phyloP scores from a whole-genome alignment of 1,140 invertebrate genomes.

The Chironomus striatipennis region DNA sequence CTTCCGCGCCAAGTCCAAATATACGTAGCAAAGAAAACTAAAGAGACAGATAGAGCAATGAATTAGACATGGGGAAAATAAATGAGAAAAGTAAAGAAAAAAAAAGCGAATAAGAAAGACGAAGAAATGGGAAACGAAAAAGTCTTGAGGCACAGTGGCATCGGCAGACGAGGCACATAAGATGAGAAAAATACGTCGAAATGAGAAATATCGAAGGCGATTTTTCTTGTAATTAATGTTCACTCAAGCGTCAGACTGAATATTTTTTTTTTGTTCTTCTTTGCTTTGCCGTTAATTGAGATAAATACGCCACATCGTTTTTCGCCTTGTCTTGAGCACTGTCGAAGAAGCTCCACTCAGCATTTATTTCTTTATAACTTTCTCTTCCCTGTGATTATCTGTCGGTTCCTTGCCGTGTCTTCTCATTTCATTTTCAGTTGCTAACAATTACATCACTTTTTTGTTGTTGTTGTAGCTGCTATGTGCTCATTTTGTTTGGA shows the following conservation, averaged over 20 bases:
- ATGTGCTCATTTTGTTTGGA: neutral
- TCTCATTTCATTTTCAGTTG: neutral
- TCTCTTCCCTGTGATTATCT: neutral
- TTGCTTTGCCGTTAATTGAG: neutral
- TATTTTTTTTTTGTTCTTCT: too few species aligned
- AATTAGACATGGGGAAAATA: too few species aligned
- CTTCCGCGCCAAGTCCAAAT: too few species aligned
- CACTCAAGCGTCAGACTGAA: slow-evolving; percentile 19
- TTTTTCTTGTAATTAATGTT: slow-evolving; percentile 23
- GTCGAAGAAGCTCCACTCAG: neutral
- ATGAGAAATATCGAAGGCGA: neutral
- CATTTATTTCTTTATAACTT: neutral
- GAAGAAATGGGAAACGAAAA: too few species aligned
- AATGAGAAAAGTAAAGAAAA: too few species aligned
- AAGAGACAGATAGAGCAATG: too few species aligned
- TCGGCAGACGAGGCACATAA: neutral
- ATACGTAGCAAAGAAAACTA: too few species aligned
- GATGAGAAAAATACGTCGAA: neutral
- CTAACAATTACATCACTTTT: neutral
- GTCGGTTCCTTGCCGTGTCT: neutral
- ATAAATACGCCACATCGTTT: slow-evolving; percentile 18
- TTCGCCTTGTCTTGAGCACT: neutral
- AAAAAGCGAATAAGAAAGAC: too few species aligned
- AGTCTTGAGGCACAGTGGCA: too few species aligned
- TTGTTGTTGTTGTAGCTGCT: too few species aligned